Percentiles rank a stretch among this genome's conserved stretches.
Evolutionary conservation across 2,888 invertebrate genomes (phyloP).

Genomic region (Troglohyphantes excavatus): DNA sequence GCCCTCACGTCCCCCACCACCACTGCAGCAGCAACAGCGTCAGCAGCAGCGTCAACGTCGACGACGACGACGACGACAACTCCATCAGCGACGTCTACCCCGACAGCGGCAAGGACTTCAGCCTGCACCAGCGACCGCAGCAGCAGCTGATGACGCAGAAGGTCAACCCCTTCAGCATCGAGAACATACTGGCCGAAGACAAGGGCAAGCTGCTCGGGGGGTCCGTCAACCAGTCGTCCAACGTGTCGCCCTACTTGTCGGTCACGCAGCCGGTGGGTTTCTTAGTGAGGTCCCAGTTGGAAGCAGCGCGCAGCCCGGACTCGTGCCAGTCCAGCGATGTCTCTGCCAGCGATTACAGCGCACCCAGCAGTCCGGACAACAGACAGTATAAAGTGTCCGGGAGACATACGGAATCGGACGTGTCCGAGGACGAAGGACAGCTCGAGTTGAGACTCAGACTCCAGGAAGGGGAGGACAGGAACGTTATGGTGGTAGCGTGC

Average conservation of each 20-base stretch:
- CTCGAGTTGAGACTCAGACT: conserved; percentile 66
- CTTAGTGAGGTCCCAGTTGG: conserved; percentile 58
- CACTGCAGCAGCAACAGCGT: conserved; percentile 54
- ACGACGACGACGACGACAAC: conserved; percentile 25
- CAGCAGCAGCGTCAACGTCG: conserved; percentile 52
- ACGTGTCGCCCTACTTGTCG: conserved; percentile 9
- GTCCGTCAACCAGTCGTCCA: not conserved
- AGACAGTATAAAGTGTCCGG: conserved; percentile 10
- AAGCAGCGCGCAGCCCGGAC: conserved; percentile 37
- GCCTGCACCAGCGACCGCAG: conserved; percentile 48
- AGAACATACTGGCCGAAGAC: not conserved
- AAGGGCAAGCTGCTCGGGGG: not conserved
- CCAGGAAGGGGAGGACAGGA: conserved; percentile 74
- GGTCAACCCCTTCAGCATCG: conserved; percentile 68
- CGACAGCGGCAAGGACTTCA: conserved; percentile 26
- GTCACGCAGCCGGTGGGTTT: conserved; percentile 77
- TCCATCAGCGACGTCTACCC: conserved; percentile 33
- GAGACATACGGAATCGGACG: conserved; percentile 11
- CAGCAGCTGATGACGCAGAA: conserved; percentile 63
- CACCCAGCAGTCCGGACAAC: conserved; percentile 65
- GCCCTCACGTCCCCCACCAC: not conserved
- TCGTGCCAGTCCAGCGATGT: conserved; percentile 73
- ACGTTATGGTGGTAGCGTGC: conserved; percentile 71
- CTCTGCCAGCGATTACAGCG: conserved; percentile 71
- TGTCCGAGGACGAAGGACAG: conserved; percentile 58